Evolutionary conservation across 2,113 vertebrate genomes (phyloP).

Genomic region (Phocoena sinus): DNA sequence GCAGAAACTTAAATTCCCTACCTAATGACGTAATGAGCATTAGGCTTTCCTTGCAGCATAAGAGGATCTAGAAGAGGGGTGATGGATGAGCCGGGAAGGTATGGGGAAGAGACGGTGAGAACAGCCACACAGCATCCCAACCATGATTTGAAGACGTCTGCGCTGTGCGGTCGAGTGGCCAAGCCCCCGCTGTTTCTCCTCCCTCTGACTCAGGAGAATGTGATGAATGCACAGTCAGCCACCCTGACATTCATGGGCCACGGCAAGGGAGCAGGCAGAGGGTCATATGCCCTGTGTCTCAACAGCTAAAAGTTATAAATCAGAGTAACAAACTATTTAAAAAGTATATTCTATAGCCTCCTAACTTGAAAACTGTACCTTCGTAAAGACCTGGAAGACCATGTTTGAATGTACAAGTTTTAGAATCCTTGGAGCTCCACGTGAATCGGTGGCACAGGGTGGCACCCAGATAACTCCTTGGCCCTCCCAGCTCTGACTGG

Average conservation of each 20-base stretch:
- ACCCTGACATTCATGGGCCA: not conserved
- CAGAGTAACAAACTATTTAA: not conserved
- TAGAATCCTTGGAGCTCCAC: not conserved
- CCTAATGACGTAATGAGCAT: not conserved
- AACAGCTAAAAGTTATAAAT: not conserved
- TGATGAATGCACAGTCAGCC: not conserved
- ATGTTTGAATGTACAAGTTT: not conserved
- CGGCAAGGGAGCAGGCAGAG: not conserved
- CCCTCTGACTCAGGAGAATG: not conserved
- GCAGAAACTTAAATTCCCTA: not conserved
- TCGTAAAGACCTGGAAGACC: not conserved
- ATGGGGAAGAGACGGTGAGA: not conserved
- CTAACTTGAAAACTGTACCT: not conserved
- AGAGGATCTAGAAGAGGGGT: not conserved
- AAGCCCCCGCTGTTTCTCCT: not conserved
- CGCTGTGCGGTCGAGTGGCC: not conserved
- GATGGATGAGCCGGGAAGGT: not conserved
- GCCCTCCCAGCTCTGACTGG: not conserved
- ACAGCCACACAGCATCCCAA: rapidly evolving
- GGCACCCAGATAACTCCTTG: not conserved
- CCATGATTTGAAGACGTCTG: not conserved
- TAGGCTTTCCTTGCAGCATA: not conserved
- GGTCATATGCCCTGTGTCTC: not conserved
- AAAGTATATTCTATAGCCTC: not conserved
- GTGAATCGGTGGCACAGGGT: not conserved